Evolutionary conservation across 2,888 invertebrate species (phyloP), one percentile per base, ranked within the genome.

Genomic region (Ptychoptera contaminata): DNA sequence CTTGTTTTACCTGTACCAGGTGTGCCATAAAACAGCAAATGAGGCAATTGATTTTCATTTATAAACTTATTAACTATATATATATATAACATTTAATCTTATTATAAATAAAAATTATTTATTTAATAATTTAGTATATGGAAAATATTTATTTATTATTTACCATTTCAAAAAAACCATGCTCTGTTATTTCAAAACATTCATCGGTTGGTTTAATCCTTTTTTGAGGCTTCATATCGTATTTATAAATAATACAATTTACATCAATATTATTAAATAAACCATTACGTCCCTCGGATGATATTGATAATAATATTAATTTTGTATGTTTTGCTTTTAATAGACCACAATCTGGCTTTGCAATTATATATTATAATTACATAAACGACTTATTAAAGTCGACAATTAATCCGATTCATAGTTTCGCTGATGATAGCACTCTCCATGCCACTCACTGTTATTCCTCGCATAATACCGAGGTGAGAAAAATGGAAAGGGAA

Each of bases 1-100:
- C 90, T 94, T 0, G 97, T 98, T 70, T 98, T 98, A 5, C 93
- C 97, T 23, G 96, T 97, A 44, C 97, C 98, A 1, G 97, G 96
- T 9, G 97, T 97, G 0, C 98, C 98, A 69, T 98, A 98, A 56
- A 98, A 87, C 23, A 99, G 67, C 45, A 98, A 69, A 72, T 98
- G 97, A 1, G 98, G 98, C 40, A 99, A 67, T 54, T 90, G 86
- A 59, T 92, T 84, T 58, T 92, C 84, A 47, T 79, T 73, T 55
- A 97, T 91, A 62, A 96, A 91, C 58, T 82, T 83, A 51, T 74
- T 79, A 47, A 90, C 86, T 11, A 32, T 9, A 32, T 32, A 7
- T 32, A 32, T 32, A 7, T 32, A 32, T 11, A n/a, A 32, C 3
- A 9, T 7, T n/a, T n/a, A n/a, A 9, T 11, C 8, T 11, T 11